Evolutionary conservation across 2,113 vertebrate genomes (phyloP).

Genomic region (Strix aluco): DNA sequence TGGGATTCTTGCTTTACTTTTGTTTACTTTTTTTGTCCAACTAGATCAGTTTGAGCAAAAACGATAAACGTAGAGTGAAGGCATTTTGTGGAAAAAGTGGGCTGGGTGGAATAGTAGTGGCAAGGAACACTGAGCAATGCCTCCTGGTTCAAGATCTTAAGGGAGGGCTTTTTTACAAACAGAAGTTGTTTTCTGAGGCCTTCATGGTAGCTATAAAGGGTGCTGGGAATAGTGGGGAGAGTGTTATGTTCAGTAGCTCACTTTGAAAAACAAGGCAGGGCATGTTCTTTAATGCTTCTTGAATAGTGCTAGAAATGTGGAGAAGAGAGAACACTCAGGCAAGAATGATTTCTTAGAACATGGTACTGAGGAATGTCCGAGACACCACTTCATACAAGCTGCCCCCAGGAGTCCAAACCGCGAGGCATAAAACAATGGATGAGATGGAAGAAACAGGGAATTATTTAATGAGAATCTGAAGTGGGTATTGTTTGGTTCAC

Average conservation of each 20-base stretch:
- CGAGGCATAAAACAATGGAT: constrained; percentile 23
- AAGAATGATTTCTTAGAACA: constrained; percentile 34
- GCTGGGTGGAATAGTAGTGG: background rate
- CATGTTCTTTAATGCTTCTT: background rate
- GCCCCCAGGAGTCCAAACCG: constrained; percentile 24
- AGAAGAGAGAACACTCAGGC: background rate
- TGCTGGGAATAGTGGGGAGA: background rate
- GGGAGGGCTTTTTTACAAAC: background rate
- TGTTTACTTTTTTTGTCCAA: background rate
- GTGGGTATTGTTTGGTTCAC: constrained; percentile 19
- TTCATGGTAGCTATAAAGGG: background rate
- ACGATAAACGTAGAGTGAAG: background rate
- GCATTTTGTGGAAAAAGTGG: background rate
- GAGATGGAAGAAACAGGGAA: background rate
- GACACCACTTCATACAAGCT: constrained; percentile 39
- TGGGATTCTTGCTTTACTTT: background rate
- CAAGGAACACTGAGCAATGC: background rate
- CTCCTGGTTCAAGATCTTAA: background rate
- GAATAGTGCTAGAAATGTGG: background rate
- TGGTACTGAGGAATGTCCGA: constrained; percentile 23
- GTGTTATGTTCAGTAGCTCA: background rate
- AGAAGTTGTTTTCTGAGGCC: background rate
- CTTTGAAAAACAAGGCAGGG: background rate
- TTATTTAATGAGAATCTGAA: constrained; percentile 42
- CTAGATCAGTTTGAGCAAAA: background rate